Percentiles rank a stretch among this genome's conserved stretches.
These are phyloP conservation scores for Keiferia lycopersicella DNA, from an alignment of 2,888 invertebrate genomes.

Conservation along the genomic window DNA sequence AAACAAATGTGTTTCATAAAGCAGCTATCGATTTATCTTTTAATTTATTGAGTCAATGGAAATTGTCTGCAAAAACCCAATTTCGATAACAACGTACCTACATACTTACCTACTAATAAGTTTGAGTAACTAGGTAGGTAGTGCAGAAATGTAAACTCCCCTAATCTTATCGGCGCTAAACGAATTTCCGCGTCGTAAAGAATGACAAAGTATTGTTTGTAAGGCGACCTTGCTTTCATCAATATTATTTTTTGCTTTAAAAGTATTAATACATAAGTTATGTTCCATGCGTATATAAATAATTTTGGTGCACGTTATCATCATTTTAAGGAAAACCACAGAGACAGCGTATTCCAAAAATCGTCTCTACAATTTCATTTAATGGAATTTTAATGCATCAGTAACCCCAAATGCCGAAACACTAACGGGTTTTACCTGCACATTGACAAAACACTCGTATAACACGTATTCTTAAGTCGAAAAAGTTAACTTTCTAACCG, in stretches of 20 bases:
- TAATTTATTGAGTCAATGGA: neutral
- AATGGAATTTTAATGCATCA: neutral
- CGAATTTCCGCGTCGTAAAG: conserved; percentile 16
- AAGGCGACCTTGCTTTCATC: neutral
- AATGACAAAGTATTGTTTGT: conserved; percentile 12
- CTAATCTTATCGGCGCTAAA: conserved; percentile 14
- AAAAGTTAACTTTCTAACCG: conserved; percentile 43
- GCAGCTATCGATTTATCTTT: no score
- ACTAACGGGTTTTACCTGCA: neutral
- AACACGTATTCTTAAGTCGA: conserved; percentile 14
- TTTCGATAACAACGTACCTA: conserved; percentile 1
- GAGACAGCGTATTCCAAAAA: neutral
- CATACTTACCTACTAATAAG: no score
- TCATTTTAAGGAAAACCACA: neutral
- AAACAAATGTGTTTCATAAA: no score
- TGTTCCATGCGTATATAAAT: neutral
- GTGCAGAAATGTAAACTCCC: conserved; percentile 15
- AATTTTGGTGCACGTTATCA: neutral
- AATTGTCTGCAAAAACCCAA: neutral
- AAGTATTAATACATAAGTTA: neutral
- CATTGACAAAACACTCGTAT: conserved; percentile 4
- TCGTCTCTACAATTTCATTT: conserved; percentile 1
- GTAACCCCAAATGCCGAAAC: neutral
- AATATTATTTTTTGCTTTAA: neutral
- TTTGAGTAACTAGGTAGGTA: no score